phyloP scores from a whole-genome alignment of 2,113 vertebrate genomes.

The Rhinolophus ferrumequinum region DNA sequence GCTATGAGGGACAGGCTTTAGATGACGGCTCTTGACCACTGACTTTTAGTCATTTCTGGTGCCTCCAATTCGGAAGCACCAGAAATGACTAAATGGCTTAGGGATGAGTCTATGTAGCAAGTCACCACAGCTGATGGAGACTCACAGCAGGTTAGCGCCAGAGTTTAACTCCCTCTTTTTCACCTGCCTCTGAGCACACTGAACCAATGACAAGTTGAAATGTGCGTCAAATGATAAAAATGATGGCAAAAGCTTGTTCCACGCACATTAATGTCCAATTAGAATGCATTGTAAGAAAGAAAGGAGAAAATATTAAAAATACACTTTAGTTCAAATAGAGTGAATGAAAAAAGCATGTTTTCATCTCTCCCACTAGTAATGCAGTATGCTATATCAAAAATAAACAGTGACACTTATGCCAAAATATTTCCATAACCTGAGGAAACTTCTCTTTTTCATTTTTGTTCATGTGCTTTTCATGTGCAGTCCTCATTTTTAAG shows the following conservation, averaged over 20 bases:
- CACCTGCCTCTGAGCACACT: rapidly evolving
- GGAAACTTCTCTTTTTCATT: neutral
- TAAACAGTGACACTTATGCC: neutral
- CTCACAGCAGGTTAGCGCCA: neutral
- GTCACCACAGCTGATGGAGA: neutral
- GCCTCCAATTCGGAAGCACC: too few species aligned
- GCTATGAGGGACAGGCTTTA: neutral
- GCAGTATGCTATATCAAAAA: neutral
- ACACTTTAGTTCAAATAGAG: neutral
- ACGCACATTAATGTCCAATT: neutral
- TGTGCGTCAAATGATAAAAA: neutral
- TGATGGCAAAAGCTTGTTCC: neutral
- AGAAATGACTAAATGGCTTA: neutral
- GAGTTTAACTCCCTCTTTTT: neutral
- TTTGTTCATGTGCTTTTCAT: neutral
- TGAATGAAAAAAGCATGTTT: neutral
- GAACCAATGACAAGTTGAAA: neutral
- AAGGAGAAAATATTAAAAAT: neutral
- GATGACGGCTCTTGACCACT: constrained; percentile 36
- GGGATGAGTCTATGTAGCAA: neutral
- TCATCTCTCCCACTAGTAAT: neutral
- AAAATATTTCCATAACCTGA: neutral
- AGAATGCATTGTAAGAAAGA: neutral
- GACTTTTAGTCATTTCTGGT: neutral
- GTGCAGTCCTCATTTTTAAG: neutral